Evolutionary conservation across 2,797 vertebrate genomes (phyloP), one percentile per base, ranked within the genome.

Genomic region (Cyclopterus lumpus): DNA sequence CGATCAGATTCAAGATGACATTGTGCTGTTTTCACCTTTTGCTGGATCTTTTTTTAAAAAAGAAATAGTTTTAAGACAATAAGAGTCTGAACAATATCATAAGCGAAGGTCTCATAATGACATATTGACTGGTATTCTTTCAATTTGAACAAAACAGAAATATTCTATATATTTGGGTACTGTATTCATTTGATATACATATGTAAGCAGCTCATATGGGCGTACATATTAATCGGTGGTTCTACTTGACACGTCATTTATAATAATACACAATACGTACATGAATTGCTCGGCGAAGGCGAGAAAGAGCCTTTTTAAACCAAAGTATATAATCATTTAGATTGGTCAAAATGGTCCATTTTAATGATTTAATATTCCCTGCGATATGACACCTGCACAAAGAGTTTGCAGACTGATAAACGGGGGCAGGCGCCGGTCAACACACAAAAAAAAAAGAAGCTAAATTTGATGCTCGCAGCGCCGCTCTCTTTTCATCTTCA

Each of bases 401-500:
- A 59, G 18, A 32, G 11, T 53, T 26, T 44, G 7, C 26, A 67
- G 44, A n/a, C 44, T 48, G 30, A 5, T 24, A 22, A 10, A n/a
- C n/a, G n/a, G n/a, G n/a, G n/a, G n/a, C n/a, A n/a, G n/a, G n/a
- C n/a, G n/a, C n/a, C n/a, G n/a, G n/a, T n/a, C n/a, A n/a, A n/a
- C n/a, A n/a, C n/a, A n/a, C n/a, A n/a, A n/a, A n/a, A n/a, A n/a
- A n/a, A n/a, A n/a, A n/a, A 86, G 84, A 91, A 88, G 85, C 88
- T 87, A 86, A 88, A 91, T 92, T 86, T 91, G 83, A 91, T 71
- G 86, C 89, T 89, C 2, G 67, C 81, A 87, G 86, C 86, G 40
- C 78, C 83, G 84, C 84, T 86, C 80, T 89, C 91, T 91, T 91
- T 93, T 92, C 89, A 91, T 91, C 89, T 90, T 88, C 88, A 87